Base-by-base conservation (phyloP, 1,140 invertebrate genomes). In the Drosophila watanabei region DNA sequence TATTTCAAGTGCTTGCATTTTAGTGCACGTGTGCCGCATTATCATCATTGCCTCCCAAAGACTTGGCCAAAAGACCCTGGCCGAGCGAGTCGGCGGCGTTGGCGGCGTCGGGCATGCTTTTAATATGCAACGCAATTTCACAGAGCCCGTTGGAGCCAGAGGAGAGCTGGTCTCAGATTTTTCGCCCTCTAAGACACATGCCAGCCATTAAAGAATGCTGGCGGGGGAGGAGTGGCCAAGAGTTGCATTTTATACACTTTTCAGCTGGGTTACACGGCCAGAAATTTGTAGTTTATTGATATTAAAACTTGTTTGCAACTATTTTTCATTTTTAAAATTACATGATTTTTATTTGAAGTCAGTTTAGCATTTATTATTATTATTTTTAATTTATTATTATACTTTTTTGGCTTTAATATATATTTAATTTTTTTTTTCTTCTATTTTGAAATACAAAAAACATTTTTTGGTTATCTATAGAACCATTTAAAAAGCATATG, bases 1-100 rank as follows among this genome's bases (percentile, higher is more conserved):
- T 89, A 89, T 89, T 89, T 86, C 83, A 89, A 90, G 86, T 90
- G 71, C 79, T 75, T 86, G 86, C 87, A 89, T 85, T 89, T 89
- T 89, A 63, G 63, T 90, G 86, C 86, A 89, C 86, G 86, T 89
- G 86, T 90, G 85, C 82, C 61, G 75, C 86, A 90, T 90, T 90
- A 77, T 85, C 85, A 71, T 88, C 78, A 79, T 68, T 71, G 69
- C 52, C 33, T 24, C 52, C 52, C 52, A 54, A 49, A 49, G 46
- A 28, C 45, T 58, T 45, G 32, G 24, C 41, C 56, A 54, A 62
- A 57, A 32, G 43, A 46, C 45, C 20, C 43, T 54, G 52, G 39
- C 37, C 45, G 32, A 24, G 49, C 43, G 39, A 24, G 24, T 24
- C 24, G 24, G 24, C 24, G 24, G 24, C 24, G 24, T 24, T 24